Base-by-base conservation (phyloP, 2,113 vertebrate genomes). In the Chinchilla lanigera region DNA sequence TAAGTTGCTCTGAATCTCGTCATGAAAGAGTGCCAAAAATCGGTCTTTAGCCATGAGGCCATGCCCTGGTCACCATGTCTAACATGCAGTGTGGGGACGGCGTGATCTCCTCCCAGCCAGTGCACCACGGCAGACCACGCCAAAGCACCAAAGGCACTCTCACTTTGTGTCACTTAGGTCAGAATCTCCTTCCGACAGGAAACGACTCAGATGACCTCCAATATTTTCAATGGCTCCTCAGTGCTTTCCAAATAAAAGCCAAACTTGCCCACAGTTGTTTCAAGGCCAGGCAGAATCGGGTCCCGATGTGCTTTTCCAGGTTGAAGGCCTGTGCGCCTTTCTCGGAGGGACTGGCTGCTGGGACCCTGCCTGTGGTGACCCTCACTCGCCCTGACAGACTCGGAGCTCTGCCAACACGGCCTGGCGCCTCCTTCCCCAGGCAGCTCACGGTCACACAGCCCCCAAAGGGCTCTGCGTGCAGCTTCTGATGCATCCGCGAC, bases 191-290 rank as follows among this genome's bases (percentile, higher is more conserved):
- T 80, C 67, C 28, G 77, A 89, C 26, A 22, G 22, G 38, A n/a
- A 84, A 65, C 22, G 81, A 94, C 58, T 63, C 75, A 90, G 69
- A 35, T 20, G 47, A 58, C 65, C 54, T 28, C 38, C 30, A 44
- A 5, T n/a, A 87, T 63, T 89, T 90, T n/a, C 77, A 87, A 13
- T 69, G 85, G 54, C 56, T 95, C 61, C 87, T 90, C 2, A 28
- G 5, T 52, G 44, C 73, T 95, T 95, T 56, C 71, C 38, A 96
- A 92, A 77, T 86, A 65, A 89, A 86, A 58, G 24, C 28, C 35
- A 75, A 71, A 86, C 28, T 14, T 69, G 16, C 44, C 54, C 44
- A 77, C 7, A 73, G 33, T 56, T 52, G 52, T 44, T 52, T 44
- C 50, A 86, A 47, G 38, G 67, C 6, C 65, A 41, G 92, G 24